Conservation (phyloP, 2,888 invertebrate genomes). For the Cephalotes varians region DNA sequence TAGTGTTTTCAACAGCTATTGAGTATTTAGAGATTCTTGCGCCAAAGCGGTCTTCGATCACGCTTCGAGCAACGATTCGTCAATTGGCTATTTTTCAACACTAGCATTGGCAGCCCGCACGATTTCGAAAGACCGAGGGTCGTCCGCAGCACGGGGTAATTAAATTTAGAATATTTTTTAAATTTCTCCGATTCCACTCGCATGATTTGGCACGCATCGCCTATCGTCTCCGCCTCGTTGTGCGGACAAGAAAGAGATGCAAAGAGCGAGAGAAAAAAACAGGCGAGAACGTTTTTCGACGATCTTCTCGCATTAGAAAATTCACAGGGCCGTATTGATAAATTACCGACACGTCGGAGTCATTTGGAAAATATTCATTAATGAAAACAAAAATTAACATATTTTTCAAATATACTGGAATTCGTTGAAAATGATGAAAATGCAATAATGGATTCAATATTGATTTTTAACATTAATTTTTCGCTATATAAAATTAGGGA, state of each 20-base stretch:
- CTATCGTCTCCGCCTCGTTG: conserved; percentile 54
- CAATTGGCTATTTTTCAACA: conserved; percentile 83
- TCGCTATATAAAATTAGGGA: background rate
- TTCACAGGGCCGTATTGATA: conserved; percentile 51
- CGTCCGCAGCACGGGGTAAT: conserved; percentile 78
- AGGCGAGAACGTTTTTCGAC: conserved; percentile 54
- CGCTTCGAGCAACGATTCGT: conserved; percentile 57
- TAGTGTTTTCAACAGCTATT: background rate
- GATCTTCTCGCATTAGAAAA: conserved; percentile 58
- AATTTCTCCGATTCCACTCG: conserved; percentile 85
- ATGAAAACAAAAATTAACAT: background rate
- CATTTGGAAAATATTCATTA: background rate
- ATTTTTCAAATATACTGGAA: background rate
- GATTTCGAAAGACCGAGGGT: conserved; percentile 83
- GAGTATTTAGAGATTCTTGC: conserved; percentile 55
- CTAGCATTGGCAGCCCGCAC: conserved; percentile 82
- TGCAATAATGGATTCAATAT: background rate
- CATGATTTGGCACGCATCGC: conserved; percentile 83
- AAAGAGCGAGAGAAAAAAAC: conserved; percentile 37
- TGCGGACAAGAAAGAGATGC: conserved; percentile 18
- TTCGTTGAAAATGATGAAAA: background rate
- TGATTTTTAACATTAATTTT: background rate
- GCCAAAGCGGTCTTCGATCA: conserved; percentile 49
- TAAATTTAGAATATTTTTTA: conserved; percentile 86
- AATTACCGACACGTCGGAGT: too few relatives aligned